Evolutionary conservation across 1,140 invertebrate genomes (phyloP).

Genomic region (Musca vetustissima): DNA sequence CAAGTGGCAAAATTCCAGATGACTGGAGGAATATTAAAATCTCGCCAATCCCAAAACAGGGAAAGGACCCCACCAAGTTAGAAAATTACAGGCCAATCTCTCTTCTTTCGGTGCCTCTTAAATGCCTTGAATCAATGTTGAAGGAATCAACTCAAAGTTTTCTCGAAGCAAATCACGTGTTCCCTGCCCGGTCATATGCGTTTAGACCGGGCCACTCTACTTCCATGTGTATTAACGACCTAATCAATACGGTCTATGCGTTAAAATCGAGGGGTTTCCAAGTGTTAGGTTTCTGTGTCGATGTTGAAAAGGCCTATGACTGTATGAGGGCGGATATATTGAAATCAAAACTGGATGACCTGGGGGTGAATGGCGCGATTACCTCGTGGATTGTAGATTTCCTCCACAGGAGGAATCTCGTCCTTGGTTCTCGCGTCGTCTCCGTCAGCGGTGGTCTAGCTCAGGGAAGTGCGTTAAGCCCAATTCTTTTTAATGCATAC

Average conservation of each 20-base stretch:
- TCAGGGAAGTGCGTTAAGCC: not conserved
- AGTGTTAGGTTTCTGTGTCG: not conserved
- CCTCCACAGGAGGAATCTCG: not conserved
- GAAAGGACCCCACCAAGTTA: not conserved
- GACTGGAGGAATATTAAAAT: not conserved
- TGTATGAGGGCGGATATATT: not conserved
- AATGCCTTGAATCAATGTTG: not conserved
- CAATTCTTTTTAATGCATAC: no score
- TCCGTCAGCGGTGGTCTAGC: not conserved
- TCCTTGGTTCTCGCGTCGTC: not conserved
- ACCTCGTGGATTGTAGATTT: not conserved
- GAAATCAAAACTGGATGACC: not conserved
- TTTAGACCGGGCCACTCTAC: not conserved
- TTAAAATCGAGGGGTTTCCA: not conserved
- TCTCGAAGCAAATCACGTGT: not conserved
- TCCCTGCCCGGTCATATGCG: slow-evolving; percentile 1
- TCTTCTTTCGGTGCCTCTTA: no score
- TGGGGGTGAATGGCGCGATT: not conserved
- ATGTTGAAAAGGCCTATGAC: slow-evolving; percentile 10
- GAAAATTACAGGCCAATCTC: not conserved
- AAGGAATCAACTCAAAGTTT: not conserved
- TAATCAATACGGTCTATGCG: slow-evolving; percentile 1
- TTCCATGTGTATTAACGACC: slow-evolving; percentile 10
- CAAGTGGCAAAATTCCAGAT: not conserved
- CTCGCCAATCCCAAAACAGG: not conserved